These are phyloP conservation scores for Gonocerus acuteangulatus DNA, from an alignment of 2,888 invertebrate genomes.

Conservation along the genomic window DNA sequence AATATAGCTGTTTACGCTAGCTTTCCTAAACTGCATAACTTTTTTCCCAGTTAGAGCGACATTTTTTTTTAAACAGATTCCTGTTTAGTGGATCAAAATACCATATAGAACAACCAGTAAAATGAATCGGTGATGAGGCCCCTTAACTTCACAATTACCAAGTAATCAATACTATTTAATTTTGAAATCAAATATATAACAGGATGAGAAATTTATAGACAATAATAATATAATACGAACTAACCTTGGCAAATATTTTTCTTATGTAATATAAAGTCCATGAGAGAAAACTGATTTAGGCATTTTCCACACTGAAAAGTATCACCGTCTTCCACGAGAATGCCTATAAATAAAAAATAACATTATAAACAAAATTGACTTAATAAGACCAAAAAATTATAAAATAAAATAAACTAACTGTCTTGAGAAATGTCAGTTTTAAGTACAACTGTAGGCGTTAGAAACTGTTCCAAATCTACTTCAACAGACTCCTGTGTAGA, in stretches of 20 bases:
- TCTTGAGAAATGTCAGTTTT: conserved; percentile 24
- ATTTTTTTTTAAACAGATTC: no score
- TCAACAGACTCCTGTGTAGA: conserved; percentile 17
- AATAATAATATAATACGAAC: no score
- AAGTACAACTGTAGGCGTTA: conserved; percentile 20
- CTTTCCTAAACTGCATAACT: no score
- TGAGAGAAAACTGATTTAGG: conserved; percentile 55
- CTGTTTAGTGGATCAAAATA: no score
- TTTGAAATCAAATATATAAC: no score
- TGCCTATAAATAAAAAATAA: conserved; percentile 12
- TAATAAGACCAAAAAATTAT: not conserved
- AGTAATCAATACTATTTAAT: no score
- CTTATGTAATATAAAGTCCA: conserved; percentile 56
- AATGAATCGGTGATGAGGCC: no score
- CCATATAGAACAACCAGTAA: no score
- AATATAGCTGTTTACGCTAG: no score
- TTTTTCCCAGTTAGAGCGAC: no score
- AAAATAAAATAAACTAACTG: conserved; percentile 5
- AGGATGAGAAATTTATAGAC: no score
- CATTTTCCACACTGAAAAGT: conserved; percentile 63
- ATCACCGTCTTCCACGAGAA: conserved; percentile 52
- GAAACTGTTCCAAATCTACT: conserved; percentile 18
- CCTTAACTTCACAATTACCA: no score
- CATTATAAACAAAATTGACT: not conserved
- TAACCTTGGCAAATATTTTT: conserved; percentile 44